Percentiles rank a stretch among this genome's conserved stretches.
phyloP scores from a whole-genome alignment of 1,140 invertebrate species.

The Philaenus spumarius region DNA sequence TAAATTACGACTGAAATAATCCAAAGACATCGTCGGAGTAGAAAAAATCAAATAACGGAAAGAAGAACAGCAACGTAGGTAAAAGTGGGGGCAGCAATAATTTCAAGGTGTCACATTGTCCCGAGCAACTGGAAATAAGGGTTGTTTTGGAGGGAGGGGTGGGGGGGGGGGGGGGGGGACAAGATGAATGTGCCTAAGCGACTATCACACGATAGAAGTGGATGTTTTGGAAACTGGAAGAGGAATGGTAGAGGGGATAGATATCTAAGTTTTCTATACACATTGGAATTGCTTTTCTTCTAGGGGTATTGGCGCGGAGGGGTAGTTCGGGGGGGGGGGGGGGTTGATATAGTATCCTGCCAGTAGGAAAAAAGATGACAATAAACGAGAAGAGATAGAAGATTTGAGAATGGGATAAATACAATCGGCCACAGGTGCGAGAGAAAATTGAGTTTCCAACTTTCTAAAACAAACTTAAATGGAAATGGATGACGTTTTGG shows the following conservation, averaged over 20 bases:
- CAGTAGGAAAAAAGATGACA: too few species aligned
- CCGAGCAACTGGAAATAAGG: slow-evolving; percentile 7
- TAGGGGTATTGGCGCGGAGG: not conserved
- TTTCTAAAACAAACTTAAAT: too few species aligned
- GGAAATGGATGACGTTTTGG: too few species aligned
- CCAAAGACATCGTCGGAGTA: too few species aligned
- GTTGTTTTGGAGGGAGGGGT: not conserved
- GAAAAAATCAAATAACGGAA: too few species aligned
- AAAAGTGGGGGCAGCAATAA: not conserved
- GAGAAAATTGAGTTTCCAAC: too few species aligned
- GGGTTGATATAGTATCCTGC: too few species aligned
- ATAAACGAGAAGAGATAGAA: too few species aligned
- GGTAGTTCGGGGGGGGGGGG: not conserved
- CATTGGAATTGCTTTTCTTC: slow-evolving; percentile 3
- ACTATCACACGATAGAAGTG: slow-evolving; percentile 8
- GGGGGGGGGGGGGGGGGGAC: not conserved
- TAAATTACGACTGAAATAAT: too few species aligned
- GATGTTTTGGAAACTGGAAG: not conserved
- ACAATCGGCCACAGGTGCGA: too few species aligned
- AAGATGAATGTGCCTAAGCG: slow-evolving; percentile 1
- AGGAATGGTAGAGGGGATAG: not conserved
- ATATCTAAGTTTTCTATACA: slow-evolving; percentile 10
- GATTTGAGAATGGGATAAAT: too few species aligned
- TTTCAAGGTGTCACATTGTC: slow-evolving; percentile 8
- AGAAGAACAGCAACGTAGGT: not conserved